Conservation (phyloP, 2,113 vertebrate species). For the Verasper variegatus region DNA sequence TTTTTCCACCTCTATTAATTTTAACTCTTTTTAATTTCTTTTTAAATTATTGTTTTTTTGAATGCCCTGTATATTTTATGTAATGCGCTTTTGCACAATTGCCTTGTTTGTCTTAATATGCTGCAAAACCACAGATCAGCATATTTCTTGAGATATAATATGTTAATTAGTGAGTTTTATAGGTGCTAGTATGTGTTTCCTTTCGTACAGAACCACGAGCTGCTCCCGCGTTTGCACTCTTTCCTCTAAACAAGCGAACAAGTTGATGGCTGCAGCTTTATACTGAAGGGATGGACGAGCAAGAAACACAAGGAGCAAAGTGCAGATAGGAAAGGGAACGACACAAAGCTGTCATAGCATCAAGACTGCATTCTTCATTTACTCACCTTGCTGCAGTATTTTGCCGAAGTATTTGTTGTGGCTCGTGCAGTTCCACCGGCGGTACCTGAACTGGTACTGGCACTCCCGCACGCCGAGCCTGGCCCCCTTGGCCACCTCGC, state of each 20-base stretch:
- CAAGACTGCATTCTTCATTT: neutral
- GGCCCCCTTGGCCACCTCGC: slow-evolving; percentile 93
- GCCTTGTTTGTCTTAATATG: too few species aligned
- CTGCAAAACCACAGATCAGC: too few species aligned
- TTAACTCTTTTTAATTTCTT: too few species aligned
- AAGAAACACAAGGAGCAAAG: neutral
- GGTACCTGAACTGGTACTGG: slow-evolving; percentile 96
- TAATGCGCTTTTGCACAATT: too few species aligned
- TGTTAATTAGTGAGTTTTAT: too few species aligned
- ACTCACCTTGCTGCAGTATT: slow-evolving; percentile 97
- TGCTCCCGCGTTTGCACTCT: neutral
- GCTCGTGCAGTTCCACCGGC: slow-evolving; percentile 97
- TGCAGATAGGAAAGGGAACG: neutral
- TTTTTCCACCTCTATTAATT: neutral
- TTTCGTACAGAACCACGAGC: neutral
- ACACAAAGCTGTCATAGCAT: neutral
- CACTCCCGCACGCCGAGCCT: slow-evolving; percentile 93
- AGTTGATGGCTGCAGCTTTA: too few species aligned
- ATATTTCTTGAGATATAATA: too few species aligned
- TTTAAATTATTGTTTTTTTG: too few species aligned
- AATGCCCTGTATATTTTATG: too few species aligned
- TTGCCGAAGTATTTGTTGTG: slow-evolving; percentile 98
- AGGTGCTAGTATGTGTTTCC: neutral
- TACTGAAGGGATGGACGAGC: neutral
- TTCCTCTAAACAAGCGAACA: neutral